Evolutionary conservation across 1,140 invertebrate species (phyloP).

Genomic region (Halesus radiatus): DNA sequence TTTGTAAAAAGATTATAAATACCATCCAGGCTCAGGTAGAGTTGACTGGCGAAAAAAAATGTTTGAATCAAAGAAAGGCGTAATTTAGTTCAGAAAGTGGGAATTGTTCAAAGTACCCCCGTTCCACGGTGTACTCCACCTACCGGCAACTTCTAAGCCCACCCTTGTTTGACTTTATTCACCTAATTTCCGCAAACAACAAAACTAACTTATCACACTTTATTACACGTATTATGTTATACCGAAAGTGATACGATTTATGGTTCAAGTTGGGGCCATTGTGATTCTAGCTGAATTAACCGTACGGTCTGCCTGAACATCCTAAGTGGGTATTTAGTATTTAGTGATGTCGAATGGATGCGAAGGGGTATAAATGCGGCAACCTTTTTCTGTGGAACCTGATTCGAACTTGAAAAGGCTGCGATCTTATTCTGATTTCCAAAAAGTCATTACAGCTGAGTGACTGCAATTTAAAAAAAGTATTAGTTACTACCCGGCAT

Average conservation of each 20-base stretch:
- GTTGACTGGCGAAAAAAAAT: background rate
- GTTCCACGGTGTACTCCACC: background rate
- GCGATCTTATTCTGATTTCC: no score
- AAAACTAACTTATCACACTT: constrained; percentile 34
- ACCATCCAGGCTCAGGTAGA: no score
- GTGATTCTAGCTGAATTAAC: constrained; percentile 12
- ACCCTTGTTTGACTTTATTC: constrained; percentile 49
- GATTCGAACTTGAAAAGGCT: no score
- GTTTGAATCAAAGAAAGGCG: constrained; percentile 18
- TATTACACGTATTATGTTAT: constrained; percentile 39
- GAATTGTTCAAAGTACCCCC: no score
- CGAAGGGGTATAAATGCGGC: no score
- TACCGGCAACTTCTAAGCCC: constrained; percentile 39
- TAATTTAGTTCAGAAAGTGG: no score
- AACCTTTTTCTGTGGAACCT: no score
- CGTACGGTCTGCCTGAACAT: background rate
- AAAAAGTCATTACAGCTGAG: no score
- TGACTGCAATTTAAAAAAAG: no score
- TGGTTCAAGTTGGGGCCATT: constrained; percentile 21
- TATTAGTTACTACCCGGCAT: no score
- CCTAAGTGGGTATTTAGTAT: constrained; percentile 23
- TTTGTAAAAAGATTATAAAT: no score
- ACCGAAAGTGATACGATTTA: constrained; percentile 38
- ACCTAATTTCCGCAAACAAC: constrained; percentile 45
- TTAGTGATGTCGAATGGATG: background rate